Evolutionary conservation across 2,888 invertebrate genomes (phyloP), one percentile per base, ranked within the genome.

Genomic region (Oxystoma pomonae): DNA sequence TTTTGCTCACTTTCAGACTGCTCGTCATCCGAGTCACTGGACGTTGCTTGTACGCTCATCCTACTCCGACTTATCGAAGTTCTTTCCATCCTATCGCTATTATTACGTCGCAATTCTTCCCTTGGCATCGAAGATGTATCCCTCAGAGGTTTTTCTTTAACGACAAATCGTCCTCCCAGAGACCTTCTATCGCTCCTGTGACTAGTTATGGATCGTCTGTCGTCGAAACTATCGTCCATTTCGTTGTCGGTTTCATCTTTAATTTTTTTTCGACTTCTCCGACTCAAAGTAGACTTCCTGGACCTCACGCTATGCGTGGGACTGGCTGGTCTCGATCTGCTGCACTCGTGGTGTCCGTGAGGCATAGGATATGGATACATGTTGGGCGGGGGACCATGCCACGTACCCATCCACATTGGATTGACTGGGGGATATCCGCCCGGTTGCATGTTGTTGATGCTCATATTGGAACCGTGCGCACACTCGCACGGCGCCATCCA

Each of bases 231-330:
- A 50, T 78, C 78, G 19, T 77, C 74, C 56, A 83, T 83, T 1
- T 82, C 79, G 51, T 83, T 83, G 53, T 83, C 82, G 49, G 83
- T 82, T 56, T 80, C 81, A 62, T 80, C 81, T 57, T 81, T 80
- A 61, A 81, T 80, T 63, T 81, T 82, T 63, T 80, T 81, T 51
- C 81, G 75, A 21, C 83, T 82, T 69, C 85, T 82, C 22, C 84
- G 82, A 64, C 86, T 82, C 22, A 83, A 81, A 73, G 87, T 82
- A 0, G 91, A 91, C 69, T 90, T 86, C 35, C 90, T 84, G 1
- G 90, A 89, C 68, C 89, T 86, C 59, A 86, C 74, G 72, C 90
- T 91, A 64, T 87, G 83, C 0, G 90, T 87, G 0, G 89, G 89
- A 0, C 89, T 89, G 0, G 85, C 84, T 1, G 89, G 85, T 5